These are phyloP conservation scores for Smutsia temminckii DNA, from an alignment of 2,797 vertebrate genomes.

Conservation along the genomic window DNA sequence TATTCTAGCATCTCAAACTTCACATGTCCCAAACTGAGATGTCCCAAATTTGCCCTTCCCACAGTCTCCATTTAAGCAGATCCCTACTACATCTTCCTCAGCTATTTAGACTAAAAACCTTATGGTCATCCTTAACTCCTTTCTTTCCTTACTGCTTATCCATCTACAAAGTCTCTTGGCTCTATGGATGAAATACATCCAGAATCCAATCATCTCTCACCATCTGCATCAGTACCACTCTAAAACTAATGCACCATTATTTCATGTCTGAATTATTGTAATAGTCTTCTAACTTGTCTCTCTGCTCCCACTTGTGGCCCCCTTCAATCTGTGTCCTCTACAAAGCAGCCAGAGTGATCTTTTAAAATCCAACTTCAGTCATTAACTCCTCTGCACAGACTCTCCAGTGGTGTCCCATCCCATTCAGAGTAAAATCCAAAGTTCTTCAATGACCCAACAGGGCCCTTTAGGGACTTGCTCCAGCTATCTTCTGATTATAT, in stretches of 20 bases:
- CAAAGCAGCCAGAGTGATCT: background rate
- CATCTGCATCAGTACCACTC: background rate
- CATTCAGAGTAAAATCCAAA: background rate
- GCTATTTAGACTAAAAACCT: background rate
- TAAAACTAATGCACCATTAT: background rate
- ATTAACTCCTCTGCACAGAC: background rate
- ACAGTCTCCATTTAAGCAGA: background rate
- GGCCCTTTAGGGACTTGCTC: background rate
- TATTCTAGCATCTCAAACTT: background rate
- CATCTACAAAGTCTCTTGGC: background rate
- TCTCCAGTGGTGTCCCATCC: background rate
- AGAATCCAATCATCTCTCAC: background rate
- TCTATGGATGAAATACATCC: background rate
- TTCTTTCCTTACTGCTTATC: background rate
- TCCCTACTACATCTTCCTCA: background rate
- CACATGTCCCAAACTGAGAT: background rate
- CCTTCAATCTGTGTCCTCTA: background rate
- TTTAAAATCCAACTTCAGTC: background rate
- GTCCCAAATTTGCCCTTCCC: background rate
- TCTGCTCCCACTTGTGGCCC: background rate
- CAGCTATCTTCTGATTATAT: background rate
- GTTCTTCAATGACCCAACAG: background rate
- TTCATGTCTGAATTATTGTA: background rate
- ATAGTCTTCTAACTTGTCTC: background rate
- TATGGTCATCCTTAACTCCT: background rate